Base-by-base conservation (phyloP, 2,113 vertebrate species). In the Merops nubicus region DNA sequence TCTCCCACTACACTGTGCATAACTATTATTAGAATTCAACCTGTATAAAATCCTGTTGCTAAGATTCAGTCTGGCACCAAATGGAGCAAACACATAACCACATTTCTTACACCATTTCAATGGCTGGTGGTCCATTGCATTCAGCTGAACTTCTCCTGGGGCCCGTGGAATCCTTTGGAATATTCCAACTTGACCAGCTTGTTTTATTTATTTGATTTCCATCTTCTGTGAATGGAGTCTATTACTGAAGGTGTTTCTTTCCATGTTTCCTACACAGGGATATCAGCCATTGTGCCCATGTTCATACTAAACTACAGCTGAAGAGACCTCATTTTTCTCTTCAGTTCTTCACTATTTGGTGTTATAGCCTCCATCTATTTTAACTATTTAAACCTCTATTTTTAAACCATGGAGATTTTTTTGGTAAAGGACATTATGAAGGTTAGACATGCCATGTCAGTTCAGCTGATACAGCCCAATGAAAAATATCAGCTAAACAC, bases 41-140 rank as follows among this genome's bases (percentile, higher is more conserved):
- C 43, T 36, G 19, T 23, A 67, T 34, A 76, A 75, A 76, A 57
- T 25, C 8, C 22, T 19, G 8, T 18, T 81, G 53, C 34, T 81
- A 76, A 62, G 51, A 76, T 77, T 67, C 77, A 50, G 64, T 29
- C 34, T 54, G 34, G 80, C 48, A 78, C 26, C 75, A 78, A 43
- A 43, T 45, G 34, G 70, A 85, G 38, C 42, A 73, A 68, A 38
- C 13, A 82, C 0, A 1, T 53, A 70, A 80, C 23, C 23, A 67
- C 47, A 63, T 8, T 56, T 72, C 38, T 68, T 20, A 14, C 56
- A 34, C 40, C 1, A 0, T 67, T 62, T 57, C 53, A 34, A 17
- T 4, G 7, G n/a, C 29, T 42, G 15, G 43, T 25, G 51, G n/a
- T 12, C 76, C 38, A 26, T 9, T 1, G 0, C 26, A 62, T 9